Evolutionary conservation across 1,140 invertebrate genomes (phyloP).

Genomic region (Condylostylus longicornis): DNA sequence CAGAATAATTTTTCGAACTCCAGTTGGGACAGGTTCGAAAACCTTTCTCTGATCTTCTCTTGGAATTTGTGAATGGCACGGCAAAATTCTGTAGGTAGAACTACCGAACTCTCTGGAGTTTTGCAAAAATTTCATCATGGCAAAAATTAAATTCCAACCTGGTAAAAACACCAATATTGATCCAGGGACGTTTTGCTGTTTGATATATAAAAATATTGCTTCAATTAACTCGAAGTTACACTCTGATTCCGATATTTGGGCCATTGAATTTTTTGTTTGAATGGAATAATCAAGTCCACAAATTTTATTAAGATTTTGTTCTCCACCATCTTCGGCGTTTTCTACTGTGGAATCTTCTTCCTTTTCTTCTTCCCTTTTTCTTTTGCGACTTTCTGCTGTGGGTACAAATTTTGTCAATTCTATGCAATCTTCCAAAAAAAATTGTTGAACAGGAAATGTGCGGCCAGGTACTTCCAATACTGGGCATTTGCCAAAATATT

Average conservation of each 20-base stretch:
- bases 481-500: constrained; percentile 84
- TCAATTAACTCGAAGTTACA: constrained; percentile 86
- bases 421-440: constrained; percentile 81
- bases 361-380: constrained; percentile 53
- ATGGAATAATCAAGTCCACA: constrained; percentile 36
- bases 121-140: constrained; percentile 71
- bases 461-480: constrained; percentile 59
- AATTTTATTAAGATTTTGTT: constrained; percentile 60
- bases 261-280: constrained; percentile 55
- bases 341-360: constrained; percentile 36
- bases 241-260: constrained; percentile 62
- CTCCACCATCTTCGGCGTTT: constrained; percentile 40
- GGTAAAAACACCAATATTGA: constrained; percentile 85
- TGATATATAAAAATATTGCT: constrained; percentile 61
- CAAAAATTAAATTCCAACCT: constrained; percentile 90
- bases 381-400: constrained; percentile 49
- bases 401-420: constrained; percentile 69
- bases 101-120: constrained; percentile 62
- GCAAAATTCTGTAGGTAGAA: constrained; percentile 52
- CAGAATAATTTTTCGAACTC: constrained; percentile 67
- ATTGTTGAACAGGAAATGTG: constrained; percentile 68
- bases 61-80: constrained; percentile 80
- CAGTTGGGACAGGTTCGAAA: constrained; percentile 57
- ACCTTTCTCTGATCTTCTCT: constrained; percentile 79
- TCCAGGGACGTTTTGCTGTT: constrained; percentile 52